Evolutionary conservation across 2,797 vertebrate genomes (phyloP), one percentile per base, ranked within the genome.

Genomic region (Antennarius maculatus): DNA sequence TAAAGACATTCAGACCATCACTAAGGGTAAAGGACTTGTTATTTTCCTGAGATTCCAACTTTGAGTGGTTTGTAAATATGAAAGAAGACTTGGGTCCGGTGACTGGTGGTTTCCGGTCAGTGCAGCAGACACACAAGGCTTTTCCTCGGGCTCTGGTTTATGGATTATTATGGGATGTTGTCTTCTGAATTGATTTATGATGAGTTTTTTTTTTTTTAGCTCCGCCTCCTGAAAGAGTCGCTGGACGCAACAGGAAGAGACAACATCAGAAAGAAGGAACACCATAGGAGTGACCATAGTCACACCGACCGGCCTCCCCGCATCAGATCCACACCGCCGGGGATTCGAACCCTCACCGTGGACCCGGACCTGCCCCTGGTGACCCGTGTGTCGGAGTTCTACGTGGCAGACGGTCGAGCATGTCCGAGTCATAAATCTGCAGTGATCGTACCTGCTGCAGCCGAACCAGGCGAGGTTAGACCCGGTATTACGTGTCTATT

Each of bases 161-260:
- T 6, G 14, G 2, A 6, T 49, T 16, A 5, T 11, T 34, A 34
- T 34, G 31, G 31, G 31, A 14, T 2, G 17, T 28, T 49, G 39
- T 41, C 39, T 7, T 11, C 39, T 41, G 10, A 13, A 13, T 11
- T 41, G 39, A 41, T 41, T 11, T 11, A 43, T 15, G 42, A 14
- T 43, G 42, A 14, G 42, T 41, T 41, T 41, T 34, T 53, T 54
- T 39, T 63, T 18, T 28, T 5, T 13, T 39, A 52, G 83, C 88
- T 55, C 90, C 90, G 71, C 90, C 90, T 61, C 73, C 54, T 28
- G 0, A 4, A 17, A n/a, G 66, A 78, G 66, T 74, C 69, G 69
- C 71, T 48, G 70, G 76, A 80, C 80, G 88, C 87, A 88, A 87
- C 87, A 89, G 84, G 87, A 91, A 90, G 84, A 69, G 81, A 84